Base-by-base conservation (phyloP, 2,113 vertebrate species). In the Chionomys nivalis region DNA sequence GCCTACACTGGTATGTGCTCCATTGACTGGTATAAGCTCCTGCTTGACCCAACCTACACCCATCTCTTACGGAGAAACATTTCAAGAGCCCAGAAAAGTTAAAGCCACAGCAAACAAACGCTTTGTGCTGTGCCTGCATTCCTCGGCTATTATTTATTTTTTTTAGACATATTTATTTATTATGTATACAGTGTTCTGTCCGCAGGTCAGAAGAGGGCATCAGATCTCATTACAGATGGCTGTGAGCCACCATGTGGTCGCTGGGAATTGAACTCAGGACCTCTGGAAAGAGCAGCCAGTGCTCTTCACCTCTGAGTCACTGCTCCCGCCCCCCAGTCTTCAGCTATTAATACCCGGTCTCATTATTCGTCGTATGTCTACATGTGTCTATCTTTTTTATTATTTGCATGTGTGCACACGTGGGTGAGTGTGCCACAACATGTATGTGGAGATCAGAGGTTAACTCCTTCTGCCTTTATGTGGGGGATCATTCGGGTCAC, bases 321-420 rank as follows among this genome's bases (percentile, higher is more conserved):
- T 21, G 19, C 58, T 58, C 58, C 58, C 0, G 6, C 5, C 58
- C 58, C 6, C 19, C 58, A 58, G 7, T 36, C 9, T 0, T 2
- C 5, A 63, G 14, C 68, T 36, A 24, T 39, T 42, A 31, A 2
- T 8, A n/a, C 47, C 44, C n/a, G 24, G 13, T 55, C 12, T 77
- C 58, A 10, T 21, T 24, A 17, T 21, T 76, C 52, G 3, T n/a
- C 6, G 17, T 13, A 39, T 23, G 4, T 36, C n/a, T 36, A 2
- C 23, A 4, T 23, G 77, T 26, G 17, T 7, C 0, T 49, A 36
- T 87, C 31, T 5, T 68, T 63, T 85, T 85, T 47, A 33, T 47
- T 66, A 47, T 36, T 66, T 66, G 82, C 31, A 19, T 47, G 42
- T 66, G 26, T 85, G 63, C 28, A 47, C 26, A 36, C 3, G 39